Percentiles rank a stretch among this genome's conserved stretches.
These are phyloP conservation scores for Drosophila tani DNA, from an alignment of 1,140 invertebrate species.

Conservation along the genomic window DNA sequence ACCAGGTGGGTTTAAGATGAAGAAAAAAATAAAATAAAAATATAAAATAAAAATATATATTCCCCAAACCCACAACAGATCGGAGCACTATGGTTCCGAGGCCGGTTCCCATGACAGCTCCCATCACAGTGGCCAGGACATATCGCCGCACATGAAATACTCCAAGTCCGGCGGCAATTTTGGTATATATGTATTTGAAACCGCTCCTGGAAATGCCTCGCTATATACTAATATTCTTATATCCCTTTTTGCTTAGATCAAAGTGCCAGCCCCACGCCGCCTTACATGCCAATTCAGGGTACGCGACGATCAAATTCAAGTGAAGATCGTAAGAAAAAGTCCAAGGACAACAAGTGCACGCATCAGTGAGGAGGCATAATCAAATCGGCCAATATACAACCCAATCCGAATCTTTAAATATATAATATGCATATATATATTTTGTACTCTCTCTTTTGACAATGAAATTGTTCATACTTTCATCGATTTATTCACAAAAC, in stretches of 20 bases:
- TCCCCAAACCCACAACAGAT: conserved; percentile 10
- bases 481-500: conserved; percentile 27
- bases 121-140: conserved; percentile 66
- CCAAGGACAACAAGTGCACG: conserved; percentile 85
- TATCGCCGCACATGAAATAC: conserved; percentile 74
- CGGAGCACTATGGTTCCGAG: conserved; percentile 69
- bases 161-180: conserved; percentile 78
- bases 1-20: conserved; percentile 52
- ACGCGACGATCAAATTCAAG: conserved; percentile 88
- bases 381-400: background rate
- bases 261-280: conserved; percentile 87
- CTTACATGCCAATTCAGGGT: conserved; percentile 93
- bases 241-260: conserved; percentile 71
- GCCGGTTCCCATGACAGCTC: conserved; percentile 73
- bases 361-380: conserved; percentile 72
- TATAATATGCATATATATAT: conserved; percentile 24
- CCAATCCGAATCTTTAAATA: background rate
- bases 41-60: background rate
- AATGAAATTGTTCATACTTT: conserved; percentile 73
- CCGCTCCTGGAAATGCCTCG: conserved; percentile 5
- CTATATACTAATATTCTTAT: conserved; percentile 24
- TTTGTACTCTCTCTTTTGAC: conserved; percentile 49
- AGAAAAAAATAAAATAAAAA: too few relatives aligned
- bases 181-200: conserved; percentile 83
- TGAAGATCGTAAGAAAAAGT: conserved; percentile 86